A percentile compares a stretch with the other conserved stretches of the same genome.
phyloP scores from a whole-genome alignment of 2,888 invertebrate genomes.

The Philereme vetulata region DNA sequence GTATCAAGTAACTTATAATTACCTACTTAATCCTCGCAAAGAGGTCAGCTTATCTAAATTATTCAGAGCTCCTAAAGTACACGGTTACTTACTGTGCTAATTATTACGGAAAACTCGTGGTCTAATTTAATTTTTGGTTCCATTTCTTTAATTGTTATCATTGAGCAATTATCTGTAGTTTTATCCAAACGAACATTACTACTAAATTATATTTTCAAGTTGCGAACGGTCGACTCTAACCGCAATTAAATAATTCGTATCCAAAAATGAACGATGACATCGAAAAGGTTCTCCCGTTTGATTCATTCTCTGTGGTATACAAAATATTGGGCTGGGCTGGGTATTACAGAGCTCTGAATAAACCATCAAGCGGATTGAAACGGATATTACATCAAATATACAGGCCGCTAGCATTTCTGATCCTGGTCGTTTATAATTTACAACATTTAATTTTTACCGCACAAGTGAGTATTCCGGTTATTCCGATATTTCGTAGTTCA shows the following conservation, averaged over 20 bases:
- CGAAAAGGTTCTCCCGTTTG: constrained; percentile 44
- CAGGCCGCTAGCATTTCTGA: constrained; percentile 36
- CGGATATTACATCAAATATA: constrained; percentile 42
- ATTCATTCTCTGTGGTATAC: constrained; percentile 46
- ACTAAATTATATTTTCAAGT: constrained; percentile 11
- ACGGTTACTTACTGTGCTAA: constrained; percentile 13
- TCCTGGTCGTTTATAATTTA: constrained; percentile 36
- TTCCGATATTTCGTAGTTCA: background rate
- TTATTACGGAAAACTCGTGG: constrained; percentile 13
- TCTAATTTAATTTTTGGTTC: constrained; percentile 11
- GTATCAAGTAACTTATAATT: background rate
- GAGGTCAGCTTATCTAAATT: constrained; percentile 17
- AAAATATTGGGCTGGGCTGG: constrained; percentile 46
- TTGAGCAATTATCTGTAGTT: constrained; percentile 13
- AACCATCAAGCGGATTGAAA: constrained; percentile 38
- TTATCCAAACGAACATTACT: constrained; percentile 4
- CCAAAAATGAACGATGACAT: constrained; percentile 34
- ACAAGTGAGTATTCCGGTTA: constrained; percentile 37
- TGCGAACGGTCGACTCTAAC: constrained; percentile 16
- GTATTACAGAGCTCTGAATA: constrained; percentile 44
- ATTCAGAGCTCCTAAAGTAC: constrained; percentile 17
- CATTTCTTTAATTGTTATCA: constrained; percentile 20
- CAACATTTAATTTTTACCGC: constrained; percentile 45
- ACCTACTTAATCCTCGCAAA: constrained; percentile 6
- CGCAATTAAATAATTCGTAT: constrained; percentile 29